Evolutionary conservation across 64 coral and sea anemone species (phyloP), one percentile per base, ranked within the genome.

Genomic region (Montipora cactus): DNA sequence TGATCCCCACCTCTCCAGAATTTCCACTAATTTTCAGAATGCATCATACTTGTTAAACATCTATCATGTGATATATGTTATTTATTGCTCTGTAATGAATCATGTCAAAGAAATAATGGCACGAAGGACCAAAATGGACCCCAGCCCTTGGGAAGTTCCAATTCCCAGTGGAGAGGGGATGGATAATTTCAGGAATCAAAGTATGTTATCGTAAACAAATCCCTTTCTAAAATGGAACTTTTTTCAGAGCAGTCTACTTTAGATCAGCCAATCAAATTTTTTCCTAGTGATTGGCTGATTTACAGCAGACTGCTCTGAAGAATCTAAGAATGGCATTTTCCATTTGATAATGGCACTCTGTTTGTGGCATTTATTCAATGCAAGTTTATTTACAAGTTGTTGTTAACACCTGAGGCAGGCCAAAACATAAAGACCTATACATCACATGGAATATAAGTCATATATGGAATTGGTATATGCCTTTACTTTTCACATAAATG

Each of bases 351-450:
- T 73, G 70, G 70, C 70, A 73, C 70, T 73, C 70, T 64, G 59
- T 64, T 64, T 73, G 70, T 73, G 25, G 70, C 70, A 73, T 73
- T 73, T 25, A 73, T 73, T 73, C 70, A 25, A 73, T 73, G 70
- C 70, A 73, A 73, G 70, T 73, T 73, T 73, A 73, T 73, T 73
- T 73, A 8, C 70, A 73, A 73, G 70, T 37, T 73, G 70, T 73
- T 8, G 70, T 73, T 73, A 73, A 73, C 21, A 73, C 70, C 44
- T 73, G 70, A 73, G 70, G 21, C 70, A 73, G 70, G 70, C 22
- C 70, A 73, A 73, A 73, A 73, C 70, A 73, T 73, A 73, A 73
- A 73, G 70, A 73, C 70, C 70, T 73, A 73, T 73, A 73, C 70
- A 73, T 73, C 70, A 73, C 7, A 73, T 73, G 70, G 70, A 73